Evolutionary conservation across 2,888 invertebrate species (phyloP).

Genomic region (Nomada ferruginata): DNA sequence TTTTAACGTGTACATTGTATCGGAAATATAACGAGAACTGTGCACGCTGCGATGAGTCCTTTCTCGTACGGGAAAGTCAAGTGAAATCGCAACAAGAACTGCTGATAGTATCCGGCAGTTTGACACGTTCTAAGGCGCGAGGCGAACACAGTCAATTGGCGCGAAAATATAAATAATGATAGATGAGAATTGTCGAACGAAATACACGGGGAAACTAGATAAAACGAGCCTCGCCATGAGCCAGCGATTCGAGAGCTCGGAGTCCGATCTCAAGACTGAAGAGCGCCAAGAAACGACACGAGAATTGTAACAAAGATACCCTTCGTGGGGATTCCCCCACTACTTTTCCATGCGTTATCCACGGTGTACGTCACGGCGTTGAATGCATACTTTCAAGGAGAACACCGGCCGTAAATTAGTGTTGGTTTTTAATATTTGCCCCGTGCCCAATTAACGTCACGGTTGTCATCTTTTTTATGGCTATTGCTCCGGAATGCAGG

Average conservation of each 20-base stretch:
- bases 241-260: slow-evolving; percentile 64
- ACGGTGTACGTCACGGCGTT: slow-evolving; percentile 10
- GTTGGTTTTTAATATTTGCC: not conserved
- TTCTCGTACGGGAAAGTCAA: not conserved
- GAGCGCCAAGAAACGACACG: slow-evolving; percentile 30
- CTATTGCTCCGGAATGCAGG: not conserved
- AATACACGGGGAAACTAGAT: slow-evolving; percentile 1
- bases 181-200: not conserved
- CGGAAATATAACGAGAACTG: not conserved
- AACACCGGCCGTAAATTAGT: slow-evolving; percentile 12
- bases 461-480: not conserved
- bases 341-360: slow-evolving; percentile 21
- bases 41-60: slow-evolving; percentile 36
- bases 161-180: not conserved
- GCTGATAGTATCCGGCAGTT: not conserved
- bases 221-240: slow-evolving; percentile 64
- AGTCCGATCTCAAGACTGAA: slow-evolving; percentile 71
- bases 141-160: not conserved
- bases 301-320: slow-evolving; percentile 64
- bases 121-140: not conserved
- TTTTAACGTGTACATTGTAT: slow-evolving; percentile 55
- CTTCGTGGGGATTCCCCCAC: slow-evolving; percentile 58
- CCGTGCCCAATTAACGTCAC: not conserved
- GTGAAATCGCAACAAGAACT: not conserved
- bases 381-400: slow-evolving; percentile 22